Percentiles rank a stretch among this genome's conserved stretches.
Evolutionary conservation across 2,113 vertebrate species (phyloP).

Genomic region (Petrocephalus zakoni): DNA sequence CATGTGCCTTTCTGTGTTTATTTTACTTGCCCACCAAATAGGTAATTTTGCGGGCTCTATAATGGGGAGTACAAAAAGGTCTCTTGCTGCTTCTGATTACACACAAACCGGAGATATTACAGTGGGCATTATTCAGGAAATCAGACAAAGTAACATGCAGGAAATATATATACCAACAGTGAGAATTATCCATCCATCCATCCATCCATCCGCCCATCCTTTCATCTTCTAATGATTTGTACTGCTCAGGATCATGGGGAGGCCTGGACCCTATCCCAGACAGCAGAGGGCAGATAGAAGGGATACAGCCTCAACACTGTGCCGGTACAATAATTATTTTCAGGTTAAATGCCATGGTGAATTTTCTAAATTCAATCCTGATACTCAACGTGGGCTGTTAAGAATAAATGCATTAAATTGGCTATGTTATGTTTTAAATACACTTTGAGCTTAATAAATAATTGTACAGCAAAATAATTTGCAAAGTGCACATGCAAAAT

Average conservation of each 20-base stretch:
- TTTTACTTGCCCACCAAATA: neutral
- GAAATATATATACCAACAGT: neutral
- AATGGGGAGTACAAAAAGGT: neutral
- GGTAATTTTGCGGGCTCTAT: neutral
- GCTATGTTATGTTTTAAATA: neutral
- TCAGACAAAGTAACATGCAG: neutral
- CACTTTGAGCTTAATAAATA: neutral
- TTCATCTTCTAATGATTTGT: neutral
- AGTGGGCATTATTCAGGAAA: neutral
- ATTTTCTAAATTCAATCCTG: neutral
- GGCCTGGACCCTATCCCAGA: neutral
- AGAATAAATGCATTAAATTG: neutral
- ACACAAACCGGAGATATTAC: neutral
- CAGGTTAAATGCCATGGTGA: neutral
- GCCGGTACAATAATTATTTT: neutral
- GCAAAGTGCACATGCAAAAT: neutral
- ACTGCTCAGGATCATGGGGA: neutral
- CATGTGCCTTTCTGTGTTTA: neutral
- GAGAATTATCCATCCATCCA: neutral
- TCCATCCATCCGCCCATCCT: neutral
- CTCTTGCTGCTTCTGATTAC: neutral
- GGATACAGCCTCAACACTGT: neutral
- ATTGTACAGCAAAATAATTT: neutral
- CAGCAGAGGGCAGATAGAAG: neutral
- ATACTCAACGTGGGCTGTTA: neutral